A percentile compares a stretch with the other conserved stretches of the same genome.
Conservation (phyloP, 2,797 vertebrate species). For the Pygocentrus nattereri region DNA sequence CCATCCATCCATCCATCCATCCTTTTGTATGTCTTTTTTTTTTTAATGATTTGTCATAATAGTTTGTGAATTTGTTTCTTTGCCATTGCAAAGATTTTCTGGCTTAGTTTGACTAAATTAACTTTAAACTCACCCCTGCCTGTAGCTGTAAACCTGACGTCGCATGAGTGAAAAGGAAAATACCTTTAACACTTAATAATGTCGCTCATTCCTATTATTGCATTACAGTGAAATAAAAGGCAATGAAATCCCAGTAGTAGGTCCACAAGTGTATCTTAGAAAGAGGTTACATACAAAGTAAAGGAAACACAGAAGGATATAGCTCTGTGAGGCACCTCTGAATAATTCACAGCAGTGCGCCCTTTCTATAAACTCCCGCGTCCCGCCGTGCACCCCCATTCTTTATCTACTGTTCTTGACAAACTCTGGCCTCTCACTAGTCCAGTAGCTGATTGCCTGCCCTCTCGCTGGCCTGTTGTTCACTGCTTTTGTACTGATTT, state of each 20-base stretch:
- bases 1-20: too few relatives aligned
- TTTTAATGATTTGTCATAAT: too few relatives aligned
- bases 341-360: constrained; percentile 53
- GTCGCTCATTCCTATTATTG: constrained; percentile 15
- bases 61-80: too few relatives aligned
- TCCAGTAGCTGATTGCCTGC: background rate
- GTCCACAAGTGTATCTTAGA: background rate
- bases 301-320: constrained; percentile 35
- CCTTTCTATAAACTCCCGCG: constrained; percentile 25
- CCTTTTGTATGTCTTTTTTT: too few relatives aligned
- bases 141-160: constrained; percentile 30
- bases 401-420: constrained; percentile 45
- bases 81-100: background rate
- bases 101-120: background rate
- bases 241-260: constrained; percentile 37
- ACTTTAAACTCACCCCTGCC: constrained; percentile 25
- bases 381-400: constrained; percentile 14
- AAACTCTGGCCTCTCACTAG: constrained; percentile 20
- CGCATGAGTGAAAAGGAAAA: background rate
- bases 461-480: background rate
- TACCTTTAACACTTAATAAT: constrained; percentile 41
- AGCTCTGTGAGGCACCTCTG: constrained; percentile 25
- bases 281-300: constrained; percentile 17
- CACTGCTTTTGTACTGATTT: constrained; percentile 4
- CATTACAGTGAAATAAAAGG: constrained; percentile 13